Evolutionary conservation across 2,888 invertebrate genomes (phyloP).

Genomic region (Argynnis bischoffii): DNA sequence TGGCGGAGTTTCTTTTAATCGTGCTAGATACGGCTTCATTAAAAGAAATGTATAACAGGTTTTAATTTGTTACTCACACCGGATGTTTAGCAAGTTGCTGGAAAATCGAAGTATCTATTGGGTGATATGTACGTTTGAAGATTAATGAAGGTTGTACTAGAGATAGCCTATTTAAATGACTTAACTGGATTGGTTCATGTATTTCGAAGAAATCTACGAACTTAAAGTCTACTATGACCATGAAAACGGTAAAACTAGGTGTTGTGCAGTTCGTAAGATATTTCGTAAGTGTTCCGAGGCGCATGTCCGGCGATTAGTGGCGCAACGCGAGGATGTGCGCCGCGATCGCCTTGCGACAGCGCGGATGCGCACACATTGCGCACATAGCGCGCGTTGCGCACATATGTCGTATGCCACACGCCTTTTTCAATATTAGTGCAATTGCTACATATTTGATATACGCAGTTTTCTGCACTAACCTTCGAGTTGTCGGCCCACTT

Average conservation of each 20-base stretch:
- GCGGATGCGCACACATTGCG: conserved; percentile 76
- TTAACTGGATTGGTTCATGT: not conserved
- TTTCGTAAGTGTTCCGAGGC: conserved; percentile 72
- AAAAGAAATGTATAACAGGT: conserved; percentile 36
- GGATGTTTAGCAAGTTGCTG: conserved; percentile 37
- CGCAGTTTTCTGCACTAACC: conserved; percentile 72
- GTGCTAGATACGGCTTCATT: conserved; percentile 37
- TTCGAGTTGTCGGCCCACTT: conserved; percentile 72
- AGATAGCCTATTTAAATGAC: not conserved
- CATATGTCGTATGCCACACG: conserved; percentile 53
- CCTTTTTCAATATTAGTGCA: conserved; percentile 73
- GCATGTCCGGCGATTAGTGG: conserved; percentile 76
- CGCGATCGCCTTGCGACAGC: conserved; percentile 73
- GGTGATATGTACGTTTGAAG: conserved; percentile 7
- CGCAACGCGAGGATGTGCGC: conserved; percentile 78
- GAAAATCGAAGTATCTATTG: conserved; percentile 28
- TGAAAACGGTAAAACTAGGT: conserved; percentile 32
- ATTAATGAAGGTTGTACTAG: conserved; percentile 1
- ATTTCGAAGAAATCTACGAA: not conserved
- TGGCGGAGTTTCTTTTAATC: conserved; percentile 35
- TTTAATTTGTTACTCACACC: conserved; percentile 30
- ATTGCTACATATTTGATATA: conserved; percentile 75
- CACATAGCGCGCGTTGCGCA: conserved; percentile 68
- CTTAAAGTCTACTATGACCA: conserved; percentile 27
- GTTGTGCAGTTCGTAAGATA: conserved; percentile 26